Base-by-base conservation (phyloP, 2,113 vertebrate species). In the Oceanodroma tethys region DNA sequence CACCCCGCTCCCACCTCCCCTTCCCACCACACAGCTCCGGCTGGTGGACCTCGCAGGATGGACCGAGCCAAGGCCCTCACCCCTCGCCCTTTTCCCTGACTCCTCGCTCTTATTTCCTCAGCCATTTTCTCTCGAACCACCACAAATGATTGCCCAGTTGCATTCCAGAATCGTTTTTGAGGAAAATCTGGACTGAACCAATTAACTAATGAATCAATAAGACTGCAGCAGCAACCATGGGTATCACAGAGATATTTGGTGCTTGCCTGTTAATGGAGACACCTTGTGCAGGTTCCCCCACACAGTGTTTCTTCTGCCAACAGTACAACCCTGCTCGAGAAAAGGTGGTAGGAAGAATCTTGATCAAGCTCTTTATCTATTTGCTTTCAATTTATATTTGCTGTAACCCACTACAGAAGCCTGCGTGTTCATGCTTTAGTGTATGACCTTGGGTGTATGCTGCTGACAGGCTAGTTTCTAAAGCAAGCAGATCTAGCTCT, bases 1-100 rank as follows among this genome's bases (percentile, higher is more conserved):
- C 2, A 0, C 42, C 19, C 40, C 27, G 32, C 48, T 70, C 20
- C 22, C 1, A 1, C 26, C 56, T 59, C 26, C 13, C n/a, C 38
- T 20, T 59, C 48, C 55, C 52, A 23, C 15, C 21, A 25, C 12
- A 8, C 52, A 53, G 27, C 42, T 53, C 26, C 0, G 1, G 25
- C 40, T 36, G 47, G 4, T 32, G 42, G 55, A 21, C 43, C 22
- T 58, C 1, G 2, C 23, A 25, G 22, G 42, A 70, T 12, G 50
- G 67, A 25, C 70, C 1, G 1, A 29, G 16, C 48, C 7, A 6
- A 50, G 27, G 20, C 18, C 12, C 30, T 59, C 66, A 48, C 5
- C n/a, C 26, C 21, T 36, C 38, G 17, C 40, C 25, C 3, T 48
- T 50, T 52, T 50, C 27, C 32, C 53, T 38, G 45, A 15, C 50